Evolutionary conservation across 2,113 vertebrate species (phyloP), one percentile per base, ranked within the genome.

Genomic region (Martes martes): DNA sequence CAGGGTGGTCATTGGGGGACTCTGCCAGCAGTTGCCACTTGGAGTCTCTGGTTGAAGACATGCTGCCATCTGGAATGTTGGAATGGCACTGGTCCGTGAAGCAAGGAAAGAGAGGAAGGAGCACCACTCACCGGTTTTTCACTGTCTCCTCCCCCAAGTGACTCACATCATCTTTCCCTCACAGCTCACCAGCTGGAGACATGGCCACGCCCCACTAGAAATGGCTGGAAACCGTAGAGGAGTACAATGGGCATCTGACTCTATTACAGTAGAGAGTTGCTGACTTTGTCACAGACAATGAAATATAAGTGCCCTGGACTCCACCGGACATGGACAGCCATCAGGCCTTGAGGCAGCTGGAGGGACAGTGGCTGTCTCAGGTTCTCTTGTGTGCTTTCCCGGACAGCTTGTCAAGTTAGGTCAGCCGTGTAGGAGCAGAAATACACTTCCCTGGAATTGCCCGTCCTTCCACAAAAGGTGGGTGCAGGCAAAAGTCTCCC

Each of bases 401-500:
- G 65, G 23, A 33, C 36, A 36, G 55, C 11, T 79, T 5, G 7
- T 59, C 16, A n/a, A 11, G 28, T 11, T 18, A 52, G 14, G 33
- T 15, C 14, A 36, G 11, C 6, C n/a, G 19, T 0, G 1, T 9
- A 61, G 59, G 19, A 79, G 16, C 9, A 59, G 23, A 91, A 11
- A 36, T 11, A 18, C 0, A 16, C 5, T 59, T 93, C n/a, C 33
- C 1, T 24, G 50, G 91, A 93, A 80, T 67, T 3, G 0, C 13
- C 42, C 52, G 8, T 73, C 23, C 16, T 36, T 28, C 21, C 6
- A 19, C 21, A 81, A 33, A 73, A 6, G n/a, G 47, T 69, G n/a
- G 78, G 14, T 67, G 24, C 39, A 92, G 36, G 84, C 5, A 67
- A 87, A 92, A 91, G 11, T 87, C 13, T 90, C 61, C 28, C 28